A percentile compares a stretch with the other conserved stretches of the same genome.
Conservation (phyloP, 30 jellyfish, hydroid and myxozoan genomes). For the Aurelia aurita region DNA sequence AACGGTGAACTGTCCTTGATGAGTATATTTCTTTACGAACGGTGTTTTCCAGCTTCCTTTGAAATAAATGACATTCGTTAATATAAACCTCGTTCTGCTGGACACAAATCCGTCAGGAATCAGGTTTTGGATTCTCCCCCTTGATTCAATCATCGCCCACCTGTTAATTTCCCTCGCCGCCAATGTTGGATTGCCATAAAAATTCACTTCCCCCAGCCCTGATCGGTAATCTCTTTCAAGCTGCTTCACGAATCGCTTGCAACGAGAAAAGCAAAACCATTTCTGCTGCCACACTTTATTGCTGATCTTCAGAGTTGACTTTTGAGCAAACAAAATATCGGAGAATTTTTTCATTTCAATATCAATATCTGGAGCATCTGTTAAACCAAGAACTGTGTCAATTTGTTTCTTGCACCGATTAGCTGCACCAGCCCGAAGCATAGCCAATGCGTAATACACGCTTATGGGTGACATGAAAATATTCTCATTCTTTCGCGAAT, state of each 20-base stretch:
- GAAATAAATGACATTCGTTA: constrained; percentile 82
- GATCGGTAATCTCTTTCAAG: constrained; percentile 50
- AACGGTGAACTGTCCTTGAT: constrained; percentile 9
- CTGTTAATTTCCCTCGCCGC: constrained; percentile 61
- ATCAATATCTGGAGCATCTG: background rate
- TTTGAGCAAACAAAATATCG: background rate
- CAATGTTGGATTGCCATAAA: constrained; percentile 36
- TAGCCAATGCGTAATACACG: constrained; percentile 66
- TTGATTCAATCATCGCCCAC: constrained; percentile 73
- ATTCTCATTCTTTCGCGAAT: constrained; percentile 11
- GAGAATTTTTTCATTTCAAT: background rate
- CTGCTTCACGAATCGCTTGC: constrained; percentile 45
- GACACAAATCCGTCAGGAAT: constrained; percentile 22
- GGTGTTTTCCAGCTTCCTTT: constrained; percentile 73
- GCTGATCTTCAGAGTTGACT: background rate
- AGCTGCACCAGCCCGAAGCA: constrained; percentile 70
- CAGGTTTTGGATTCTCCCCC: constrained; percentile 71
- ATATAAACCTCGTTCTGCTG: constrained; percentile 55
- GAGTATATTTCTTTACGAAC: constrained; percentile 44
- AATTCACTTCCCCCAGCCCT: constrained; percentile 61
- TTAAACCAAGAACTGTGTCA: constrained; percentile 33
- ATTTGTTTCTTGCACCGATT: constrained; percentile 57
- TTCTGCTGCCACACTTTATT: constrained; percentile 67
- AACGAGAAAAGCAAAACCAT: constrained; percentile 49
- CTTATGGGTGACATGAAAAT: constrained; percentile 78